phyloP scores from a whole-genome alignment of 2,113 vertebrate species.

The Leiothrix lutea region DNA sequence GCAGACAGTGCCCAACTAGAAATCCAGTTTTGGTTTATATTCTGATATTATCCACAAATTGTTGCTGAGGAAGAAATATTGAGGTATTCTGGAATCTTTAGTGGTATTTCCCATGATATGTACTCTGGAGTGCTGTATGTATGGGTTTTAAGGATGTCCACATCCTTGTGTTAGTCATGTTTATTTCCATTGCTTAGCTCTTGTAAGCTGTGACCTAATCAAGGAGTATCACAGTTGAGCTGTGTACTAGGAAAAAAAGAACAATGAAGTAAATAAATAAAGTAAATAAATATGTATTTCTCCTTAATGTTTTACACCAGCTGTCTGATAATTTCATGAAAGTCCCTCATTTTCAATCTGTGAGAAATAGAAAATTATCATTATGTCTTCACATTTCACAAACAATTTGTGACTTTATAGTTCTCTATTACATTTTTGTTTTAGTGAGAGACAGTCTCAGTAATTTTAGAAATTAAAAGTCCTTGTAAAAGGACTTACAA shows the following conservation, averaged over 20 bases:
- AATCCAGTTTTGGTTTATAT: not conserved
- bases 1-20: not conserved
- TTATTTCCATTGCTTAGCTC: not conserved
- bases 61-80: not conserved
- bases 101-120: not conserved
- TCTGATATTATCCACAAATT: not conserved
- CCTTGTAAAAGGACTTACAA: not conserved
- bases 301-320: not conserved
- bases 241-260: not conserved
- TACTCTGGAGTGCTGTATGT: not conserved
- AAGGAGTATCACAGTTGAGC: not conserved
- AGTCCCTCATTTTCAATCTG: not conserved
- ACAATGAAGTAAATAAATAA: not conserved
- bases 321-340: not conserved
- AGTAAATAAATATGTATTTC: accelerated
- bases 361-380: not conserved
- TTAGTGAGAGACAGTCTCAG: not conserved
- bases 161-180: not conserved
- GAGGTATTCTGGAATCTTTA: not conserved
- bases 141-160: not conserved
- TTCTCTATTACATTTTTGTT: not conserved
- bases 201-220: not conserved
- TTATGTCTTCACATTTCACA: not conserved
- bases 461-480: not conserved
- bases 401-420: not conserved